Conservation (phyloP, 1,140 invertebrate genomes). For the Hydropsyche tenuis region DNA sequence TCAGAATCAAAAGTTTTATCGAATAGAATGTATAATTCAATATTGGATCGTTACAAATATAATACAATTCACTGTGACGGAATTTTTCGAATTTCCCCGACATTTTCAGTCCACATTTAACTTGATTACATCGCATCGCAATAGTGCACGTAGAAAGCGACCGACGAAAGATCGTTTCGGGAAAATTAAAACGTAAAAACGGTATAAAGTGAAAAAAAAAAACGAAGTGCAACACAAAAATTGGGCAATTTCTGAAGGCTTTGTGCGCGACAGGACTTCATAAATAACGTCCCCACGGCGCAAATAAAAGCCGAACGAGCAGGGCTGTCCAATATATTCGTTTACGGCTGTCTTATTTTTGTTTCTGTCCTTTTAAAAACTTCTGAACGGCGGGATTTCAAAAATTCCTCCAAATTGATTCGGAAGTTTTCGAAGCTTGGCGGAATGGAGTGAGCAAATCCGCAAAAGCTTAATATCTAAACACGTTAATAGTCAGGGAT, state of each 20-base stretch:
- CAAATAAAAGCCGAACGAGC: background rate
- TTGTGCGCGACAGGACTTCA: conserved; percentile 17
- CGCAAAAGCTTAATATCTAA: background rate
- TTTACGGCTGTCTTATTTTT: background rate
- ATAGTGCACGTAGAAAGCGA: background rate
- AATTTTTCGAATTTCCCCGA: too few relatives aligned
- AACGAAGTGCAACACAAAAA: background rate
- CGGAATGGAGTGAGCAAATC: background rate
- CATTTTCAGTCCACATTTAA: too few relatives aligned
- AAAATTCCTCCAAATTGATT: too few relatives aligned
- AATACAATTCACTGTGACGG: too few relatives aligned
- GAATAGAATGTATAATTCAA: too few relatives aligned
- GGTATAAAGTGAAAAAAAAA: conserved; percentile 8
- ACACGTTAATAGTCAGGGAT: background rate
- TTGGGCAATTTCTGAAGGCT: conserved; percentile 24
- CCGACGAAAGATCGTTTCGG: background rate
- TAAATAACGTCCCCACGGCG: conserved; percentile 12
- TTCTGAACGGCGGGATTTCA: too few relatives aligned
- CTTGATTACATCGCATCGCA: too few relatives aligned
- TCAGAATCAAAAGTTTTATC: too few relatives aligned
- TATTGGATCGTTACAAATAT: too few relatives aligned
- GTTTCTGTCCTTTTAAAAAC: background rate
- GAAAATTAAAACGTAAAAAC: too few relatives aligned
- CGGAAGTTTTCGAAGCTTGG: too few relatives aligned
- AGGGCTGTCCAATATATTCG: background rate